These are phyloP conservation scores for Ectobius pallidus DNA, from an alignment of 2,888 invertebrate genomes.

Conservation along the genomic window DNA sequence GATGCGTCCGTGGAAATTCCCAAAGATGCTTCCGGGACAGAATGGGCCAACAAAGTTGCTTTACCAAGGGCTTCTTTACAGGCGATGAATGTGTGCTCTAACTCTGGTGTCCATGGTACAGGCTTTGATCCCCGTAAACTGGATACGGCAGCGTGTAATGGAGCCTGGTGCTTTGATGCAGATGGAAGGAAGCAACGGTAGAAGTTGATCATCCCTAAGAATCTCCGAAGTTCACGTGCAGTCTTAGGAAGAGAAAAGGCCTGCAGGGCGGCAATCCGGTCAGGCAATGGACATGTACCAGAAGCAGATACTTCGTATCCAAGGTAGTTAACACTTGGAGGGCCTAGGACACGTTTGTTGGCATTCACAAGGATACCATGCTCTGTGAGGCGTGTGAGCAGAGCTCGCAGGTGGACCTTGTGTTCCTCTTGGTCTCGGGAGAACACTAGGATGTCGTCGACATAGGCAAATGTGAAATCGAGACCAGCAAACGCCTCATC, in stretches of 20 bases:
- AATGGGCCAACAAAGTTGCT: background rate
- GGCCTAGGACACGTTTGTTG: background rate
- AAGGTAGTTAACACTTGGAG: background rate
- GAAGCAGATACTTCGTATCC: too few relatives aligned
- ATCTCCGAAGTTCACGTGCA: background rate
- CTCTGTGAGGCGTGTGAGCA: too few relatives aligned
- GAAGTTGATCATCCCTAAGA: background rate
- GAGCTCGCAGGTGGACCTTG: conserved; percentile 46
- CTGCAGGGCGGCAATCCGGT: too few relatives aligned
- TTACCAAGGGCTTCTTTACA: background rate
- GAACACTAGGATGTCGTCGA: too few relatives aligned
- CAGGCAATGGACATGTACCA: too few relatives aligned
- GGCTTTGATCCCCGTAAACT: background rate
- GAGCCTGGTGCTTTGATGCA: too few relatives aligned
- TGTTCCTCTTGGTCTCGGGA: too few relatives aligned
- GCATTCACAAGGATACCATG: too few relatives aligned
- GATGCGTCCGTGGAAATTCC: background rate
- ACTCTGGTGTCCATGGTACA: background rate
- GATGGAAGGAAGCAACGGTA: background rate
- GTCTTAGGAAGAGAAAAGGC: background rate
- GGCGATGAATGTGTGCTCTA: too few relatives aligned
- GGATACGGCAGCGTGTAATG: too few relatives aligned
- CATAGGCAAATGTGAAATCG: too few relatives aligned
- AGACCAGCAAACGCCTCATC: too few relatives aligned
- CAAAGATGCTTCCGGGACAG: background rate